Conservation (phyloP, 2,888 invertebrate species). For the Lasioglossum marginatum region DNA sequence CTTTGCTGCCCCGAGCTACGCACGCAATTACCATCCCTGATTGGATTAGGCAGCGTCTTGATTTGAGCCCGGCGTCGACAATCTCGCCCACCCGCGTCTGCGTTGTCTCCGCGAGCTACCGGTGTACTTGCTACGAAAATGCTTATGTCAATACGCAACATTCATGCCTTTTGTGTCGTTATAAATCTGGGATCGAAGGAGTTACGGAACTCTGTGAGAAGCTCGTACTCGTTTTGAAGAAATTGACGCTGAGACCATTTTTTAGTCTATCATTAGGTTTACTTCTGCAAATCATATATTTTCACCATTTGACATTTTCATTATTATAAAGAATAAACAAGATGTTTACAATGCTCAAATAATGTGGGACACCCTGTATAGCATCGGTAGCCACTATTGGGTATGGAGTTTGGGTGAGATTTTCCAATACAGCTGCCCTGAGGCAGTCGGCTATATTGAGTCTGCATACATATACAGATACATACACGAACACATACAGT, state of each 20-base stretch:
- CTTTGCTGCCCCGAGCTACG: constrained; percentile 79
- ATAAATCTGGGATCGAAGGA: neutral
- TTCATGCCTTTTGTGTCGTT: no score
- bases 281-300: neutral
- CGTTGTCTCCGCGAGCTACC: constrained; percentile 67
- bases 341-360: neutral
- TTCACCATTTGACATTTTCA: neutral
- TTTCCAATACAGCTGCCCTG: neutral
- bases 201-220: neutral
- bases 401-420: neutral
- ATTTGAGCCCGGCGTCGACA: constrained; percentile 78
- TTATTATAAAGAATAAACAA: neutral
- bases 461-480: neutral
- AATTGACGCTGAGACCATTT: neutral
- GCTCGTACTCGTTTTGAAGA: neutral
- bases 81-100: constrained; percentile 73
- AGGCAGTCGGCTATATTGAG: neutral
- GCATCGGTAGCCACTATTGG: neutral
- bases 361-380: neutral
- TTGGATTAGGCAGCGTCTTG: constrained; percentile 82
- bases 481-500: neutral
- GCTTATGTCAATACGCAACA: neutral
- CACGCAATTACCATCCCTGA: constrained; percentile 82
- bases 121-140: constrained; percentile 47
- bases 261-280: neutral